These are phyloP conservation scores for Synergus japonicus DNA, from an alignment of 2,888 invertebrate species.

Conservation along the genomic window DNA sequence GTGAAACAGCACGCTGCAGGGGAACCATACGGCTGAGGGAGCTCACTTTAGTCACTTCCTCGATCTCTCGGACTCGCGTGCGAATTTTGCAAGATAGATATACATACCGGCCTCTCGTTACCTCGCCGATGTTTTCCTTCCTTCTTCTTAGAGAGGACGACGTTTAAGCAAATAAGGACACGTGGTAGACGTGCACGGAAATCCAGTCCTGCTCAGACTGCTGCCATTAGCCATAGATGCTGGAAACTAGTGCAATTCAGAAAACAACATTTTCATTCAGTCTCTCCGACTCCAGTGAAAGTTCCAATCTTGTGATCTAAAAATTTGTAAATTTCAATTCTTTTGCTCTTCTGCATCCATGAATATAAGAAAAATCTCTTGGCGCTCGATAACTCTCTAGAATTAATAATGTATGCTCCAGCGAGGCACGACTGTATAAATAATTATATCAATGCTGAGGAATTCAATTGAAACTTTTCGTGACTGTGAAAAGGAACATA, in stretches of 20 bases:
- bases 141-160: conserved; percentile 31
- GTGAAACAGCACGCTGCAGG: conserved; percentile 41
- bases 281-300: not conserved
- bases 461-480: conserved; percentile 52
- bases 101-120: conserved; percentile 44
- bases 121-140: conserved; percentile 31
- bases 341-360: conserved; percentile 6
- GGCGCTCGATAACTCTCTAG: conserved; percentile 29
- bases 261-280: conserved; percentile 19
- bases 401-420: conserved; percentile 52
- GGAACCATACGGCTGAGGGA: conserved; percentile 33
- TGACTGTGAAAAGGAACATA: conserved; percentile 54
- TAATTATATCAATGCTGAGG: conserved; percentile 51
- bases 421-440: conserved; percentile 50
- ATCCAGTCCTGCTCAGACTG: not conserved
- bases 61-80: conserved; percentile 44
- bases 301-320: not conserved
- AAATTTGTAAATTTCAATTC: not conserved
- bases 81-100: conserved; percentile 49
- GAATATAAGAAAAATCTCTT: conserved; percentile 9
- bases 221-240: conserved; percentile 26
- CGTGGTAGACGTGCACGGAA: conserved; percentile 39
- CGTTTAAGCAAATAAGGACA: conserved; percentile 44
- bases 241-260: conserved; percentile 18
- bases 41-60: conserved; percentile 46